Evolutionary conservation across 2,797 vertebrate species (phyloP).

Genomic region (Champsocephalus gunnari): DNA sequence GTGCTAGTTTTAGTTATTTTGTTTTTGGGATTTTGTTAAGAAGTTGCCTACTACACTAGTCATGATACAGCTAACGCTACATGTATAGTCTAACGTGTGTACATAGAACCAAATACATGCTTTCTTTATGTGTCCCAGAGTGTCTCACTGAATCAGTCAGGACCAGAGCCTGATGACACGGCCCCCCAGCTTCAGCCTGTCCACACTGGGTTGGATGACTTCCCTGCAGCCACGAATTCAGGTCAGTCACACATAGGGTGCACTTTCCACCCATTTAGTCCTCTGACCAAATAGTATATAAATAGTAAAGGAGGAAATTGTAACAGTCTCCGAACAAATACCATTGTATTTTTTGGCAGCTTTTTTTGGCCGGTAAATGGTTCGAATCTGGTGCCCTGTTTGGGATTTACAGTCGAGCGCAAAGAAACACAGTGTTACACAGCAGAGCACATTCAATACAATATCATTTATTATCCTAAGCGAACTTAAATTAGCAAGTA

Average conservation of each 20-base stretch:
- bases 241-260: conserved; percentile 33
- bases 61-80: not conserved
- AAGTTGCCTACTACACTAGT: not conserved
- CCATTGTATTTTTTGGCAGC: too few relatives aligned
- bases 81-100: not conserved
- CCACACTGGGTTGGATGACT: conserved; percentile 11
- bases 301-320: too few relatives aligned
- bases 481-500: not conserved
- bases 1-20: not conserved
- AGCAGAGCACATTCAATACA: not conserved
- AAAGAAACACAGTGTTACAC: not conserved
- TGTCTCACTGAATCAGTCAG: conserved; percentile 34
- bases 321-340: too few relatives aligned
- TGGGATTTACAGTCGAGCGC: not conserved
- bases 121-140: conserved; percentile 12
- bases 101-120: not conserved
- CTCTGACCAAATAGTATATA: too few relatives aligned
- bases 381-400: not conserved
- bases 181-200: conserved; percentile 12
- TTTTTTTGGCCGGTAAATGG: too few relatives aligned
- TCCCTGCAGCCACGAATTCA: not conserved
- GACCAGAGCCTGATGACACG: conserved; percentile 4
- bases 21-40: not conserved
- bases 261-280: too few relatives aligned
- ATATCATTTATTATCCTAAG: not conserved